Conservation (phyloP, 2,797 vertebrate genomes). For the Clarias laeviceps region DNA sequence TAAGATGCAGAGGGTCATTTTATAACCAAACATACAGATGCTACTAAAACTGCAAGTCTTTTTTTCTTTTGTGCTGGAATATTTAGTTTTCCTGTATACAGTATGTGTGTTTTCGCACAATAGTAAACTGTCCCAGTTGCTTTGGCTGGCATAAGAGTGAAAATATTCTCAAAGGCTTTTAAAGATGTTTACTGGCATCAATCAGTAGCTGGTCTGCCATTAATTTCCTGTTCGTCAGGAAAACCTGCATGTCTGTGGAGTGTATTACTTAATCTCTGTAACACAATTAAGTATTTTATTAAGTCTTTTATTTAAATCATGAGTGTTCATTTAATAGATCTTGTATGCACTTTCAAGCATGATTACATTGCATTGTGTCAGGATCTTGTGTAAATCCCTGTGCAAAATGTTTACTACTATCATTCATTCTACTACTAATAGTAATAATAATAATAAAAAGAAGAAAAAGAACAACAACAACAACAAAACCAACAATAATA, state of each 20-base stretch:
- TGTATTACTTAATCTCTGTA: not conserved
- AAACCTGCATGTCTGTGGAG: not conserved
- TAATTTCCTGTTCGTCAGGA: slow-evolving; percentile 25
- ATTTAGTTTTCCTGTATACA: not conserved
- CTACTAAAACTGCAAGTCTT: not conserved
- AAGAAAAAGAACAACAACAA: not conserved
- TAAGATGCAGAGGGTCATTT: not conserved
- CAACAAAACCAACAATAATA: not conserved
- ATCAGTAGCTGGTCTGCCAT: slow-evolving; percentile 50
- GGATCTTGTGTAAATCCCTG: too few relatives aligned
- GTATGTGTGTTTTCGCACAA: not conserved
- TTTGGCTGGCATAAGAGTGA: not conserved
- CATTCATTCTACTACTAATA: not conserved
- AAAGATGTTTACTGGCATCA: slow-evolving; percentile 39
- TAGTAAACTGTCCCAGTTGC: not conserved
- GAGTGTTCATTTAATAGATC: not conserved
- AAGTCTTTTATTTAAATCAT: not conserved
- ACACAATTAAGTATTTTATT: not conserved
- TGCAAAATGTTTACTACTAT: too few relatives aligned
- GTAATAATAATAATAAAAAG: not conserved
- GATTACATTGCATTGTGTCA: not conserved
- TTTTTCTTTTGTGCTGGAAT: not conserved
- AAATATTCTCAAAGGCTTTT: slow-evolving; percentile 27
- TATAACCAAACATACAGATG: not conserved
- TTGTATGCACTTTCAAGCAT: not conserved